These are phyloP conservation scores for Sipha maydis DNA, from an alignment of 2,888 invertebrate species.

Conservation along the genomic window DNA sequence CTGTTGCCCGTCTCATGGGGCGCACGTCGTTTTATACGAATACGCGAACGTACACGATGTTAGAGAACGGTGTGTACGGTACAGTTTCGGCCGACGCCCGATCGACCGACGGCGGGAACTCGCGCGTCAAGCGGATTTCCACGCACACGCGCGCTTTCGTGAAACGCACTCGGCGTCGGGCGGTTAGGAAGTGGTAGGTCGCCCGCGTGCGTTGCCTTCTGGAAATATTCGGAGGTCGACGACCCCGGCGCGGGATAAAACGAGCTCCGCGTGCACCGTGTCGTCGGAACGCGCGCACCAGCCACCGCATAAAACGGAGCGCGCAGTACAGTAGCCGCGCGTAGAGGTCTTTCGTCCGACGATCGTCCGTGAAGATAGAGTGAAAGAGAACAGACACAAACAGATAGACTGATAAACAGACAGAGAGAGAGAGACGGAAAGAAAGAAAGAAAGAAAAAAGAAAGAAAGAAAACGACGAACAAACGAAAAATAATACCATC, in stretches of 20 bases:
- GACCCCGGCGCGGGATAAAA: conserved; percentile 39
- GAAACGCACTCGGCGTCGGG: conserved; percentile 24
- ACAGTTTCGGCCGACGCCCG: no score
- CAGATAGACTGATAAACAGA: no score
- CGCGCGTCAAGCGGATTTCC: neutral
- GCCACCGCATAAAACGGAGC: neutral
- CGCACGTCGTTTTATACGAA: no score
- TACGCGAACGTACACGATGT: no score
- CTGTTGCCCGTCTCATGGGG: no score
- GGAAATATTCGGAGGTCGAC: conserved; percentile 51
- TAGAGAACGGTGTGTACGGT: no score
- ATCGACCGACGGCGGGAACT: neutral
- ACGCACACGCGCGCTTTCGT: conserved; percentile 20
- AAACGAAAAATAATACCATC: neutral
- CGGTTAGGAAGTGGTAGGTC: neutral
- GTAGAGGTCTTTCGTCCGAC: neutral
- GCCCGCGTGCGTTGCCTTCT: conserved; percentile 50
- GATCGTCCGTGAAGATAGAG: neutral
- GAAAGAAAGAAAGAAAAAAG: neutral
- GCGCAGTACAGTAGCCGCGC: conserved; percentile 26
- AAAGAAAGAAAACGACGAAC: neutral
- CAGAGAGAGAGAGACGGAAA: no score
- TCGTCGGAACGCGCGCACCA: neutral
- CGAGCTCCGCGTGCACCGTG: conserved; percentile 20
- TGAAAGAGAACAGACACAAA: no score